Percentiles rank a stretch among this genome's conserved stretches.
Evolutionary conservation across 2,888 invertebrate genomes (phyloP).

Genomic region (Microplitis deprimator): DNA sequence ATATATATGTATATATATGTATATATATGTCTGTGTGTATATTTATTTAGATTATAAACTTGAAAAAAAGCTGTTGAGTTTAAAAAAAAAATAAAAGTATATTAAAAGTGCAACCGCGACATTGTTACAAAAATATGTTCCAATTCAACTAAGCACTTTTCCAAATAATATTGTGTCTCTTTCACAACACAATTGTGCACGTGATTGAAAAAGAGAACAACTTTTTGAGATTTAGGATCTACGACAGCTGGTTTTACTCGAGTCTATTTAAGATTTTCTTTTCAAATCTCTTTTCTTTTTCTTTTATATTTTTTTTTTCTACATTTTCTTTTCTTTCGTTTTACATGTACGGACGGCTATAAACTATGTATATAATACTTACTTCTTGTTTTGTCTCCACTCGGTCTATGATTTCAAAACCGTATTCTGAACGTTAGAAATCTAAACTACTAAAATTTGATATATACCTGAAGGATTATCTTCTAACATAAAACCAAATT

Average conservation of each 20-base stretch:
- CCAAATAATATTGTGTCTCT: background rate
- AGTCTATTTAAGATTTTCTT: background rate
- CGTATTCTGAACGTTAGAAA: background rate
- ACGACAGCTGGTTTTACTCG: background rate
- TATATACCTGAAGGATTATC: slow-evolving; percentile 39
- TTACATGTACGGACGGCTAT: background rate
- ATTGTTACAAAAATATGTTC: background rate
- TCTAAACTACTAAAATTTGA: background rate
- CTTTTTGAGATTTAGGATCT: background rate
- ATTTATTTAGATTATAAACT: background rate
- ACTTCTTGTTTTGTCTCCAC: background rate
- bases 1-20: background rate
- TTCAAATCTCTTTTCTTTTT: background rate
- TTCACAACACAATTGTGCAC: background rate
- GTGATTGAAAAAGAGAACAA: background rate
- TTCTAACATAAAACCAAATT: background rate
- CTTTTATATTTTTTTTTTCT: background rate
- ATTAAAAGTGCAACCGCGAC: background rate
- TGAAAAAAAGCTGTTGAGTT: background rate
- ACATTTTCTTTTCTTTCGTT: background rate
- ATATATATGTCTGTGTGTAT: background rate
- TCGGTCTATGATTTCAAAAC: background rate
- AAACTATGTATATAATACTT: background rate
- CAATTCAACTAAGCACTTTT: background rate
- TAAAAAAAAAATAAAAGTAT: background rate